These are phyloP conservation scores for Drosophila novamexicana DNA, from an alignment of 1,140 invertebrate genomes.

Conservation along the genomic window DNA sequence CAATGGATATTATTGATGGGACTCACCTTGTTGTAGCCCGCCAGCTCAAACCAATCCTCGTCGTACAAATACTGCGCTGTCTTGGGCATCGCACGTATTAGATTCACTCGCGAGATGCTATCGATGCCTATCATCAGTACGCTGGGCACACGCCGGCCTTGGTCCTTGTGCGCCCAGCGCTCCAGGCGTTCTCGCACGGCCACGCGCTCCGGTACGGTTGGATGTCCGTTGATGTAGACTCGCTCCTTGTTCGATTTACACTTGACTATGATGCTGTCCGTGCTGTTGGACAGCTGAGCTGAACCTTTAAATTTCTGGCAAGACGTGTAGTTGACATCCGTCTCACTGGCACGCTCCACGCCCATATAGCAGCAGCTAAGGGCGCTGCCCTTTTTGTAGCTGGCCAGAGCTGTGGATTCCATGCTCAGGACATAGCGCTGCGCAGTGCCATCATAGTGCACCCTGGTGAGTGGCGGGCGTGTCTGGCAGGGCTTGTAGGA, in stretches of 20 bases:
- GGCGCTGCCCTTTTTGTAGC: slow-evolving; percentile 61
- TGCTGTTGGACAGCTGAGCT: slow-evolving; percentile 72
- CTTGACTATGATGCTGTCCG: slow-evolving; percentile 85
- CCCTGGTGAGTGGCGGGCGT: slow-evolving; percentile 84
- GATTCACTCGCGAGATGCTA: slow-evolving; percentile 91
- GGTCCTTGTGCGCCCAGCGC: slow-evolving; percentile 29
- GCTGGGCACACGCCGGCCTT: slow-evolving; percentile 49
- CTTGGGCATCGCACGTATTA: slow-evolving; percentile 90
- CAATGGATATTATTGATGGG: too few species aligned
- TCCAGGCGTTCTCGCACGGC: slow-evolving; percentile 58
- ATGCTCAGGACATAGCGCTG: slow-evolving; percentile 69
- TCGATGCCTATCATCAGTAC: slow-evolving; percentile 92
- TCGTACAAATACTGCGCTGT: slow-evolving; percentile 88
- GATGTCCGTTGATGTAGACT: slow-evolving; percentile 78
- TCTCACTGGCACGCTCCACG: slow-evolving; percentile 80
- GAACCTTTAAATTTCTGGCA: slow-evolving; percentile 82
- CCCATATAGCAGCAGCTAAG: slow-evolving; percentile 86
- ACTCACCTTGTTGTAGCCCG: slow-evolving; percentile 85
- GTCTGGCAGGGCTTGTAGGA: slow-evolving; percentile 86
- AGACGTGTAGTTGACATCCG: slow-evolving; percentile 57
- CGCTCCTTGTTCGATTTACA: slow-evolving; percentile 71
- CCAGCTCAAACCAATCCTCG: slow-evolving; percentile 85
- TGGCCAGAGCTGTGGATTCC: slow-evolving; percentile 66
- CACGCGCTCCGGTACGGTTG: slow-evolving; percentile 65
- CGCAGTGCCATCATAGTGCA: slow-evolving; percentile 69